Evolutionary conservation across 2,113 vertebrate species (phyloP).

Genomic region (Romanogobio albipinnatus): DNA sequence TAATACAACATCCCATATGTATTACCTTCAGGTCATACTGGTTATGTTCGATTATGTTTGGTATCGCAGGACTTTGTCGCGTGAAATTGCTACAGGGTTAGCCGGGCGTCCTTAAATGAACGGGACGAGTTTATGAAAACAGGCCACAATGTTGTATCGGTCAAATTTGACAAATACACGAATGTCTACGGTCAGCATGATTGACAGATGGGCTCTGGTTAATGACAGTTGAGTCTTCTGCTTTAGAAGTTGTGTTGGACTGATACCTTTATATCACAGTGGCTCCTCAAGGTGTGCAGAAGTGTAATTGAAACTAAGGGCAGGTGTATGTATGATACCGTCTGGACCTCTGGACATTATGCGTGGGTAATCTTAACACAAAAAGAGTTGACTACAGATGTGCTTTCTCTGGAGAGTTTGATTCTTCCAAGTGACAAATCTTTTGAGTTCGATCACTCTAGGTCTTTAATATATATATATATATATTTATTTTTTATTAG

Average conservation of each 20-base stretch:
- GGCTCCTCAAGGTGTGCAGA: not conserved
- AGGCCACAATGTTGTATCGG: not conserved
- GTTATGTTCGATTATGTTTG: not conserved
- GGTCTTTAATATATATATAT: too few relatives aligned
- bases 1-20: constrained; percentile 59
- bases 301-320: not conserved
- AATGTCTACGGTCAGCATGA: not conserved
- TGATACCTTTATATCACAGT: not conserved
- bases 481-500: too few relatives aligned
- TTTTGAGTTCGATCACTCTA: not conserved
- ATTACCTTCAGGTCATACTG: not conserved
- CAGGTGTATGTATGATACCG: not conserved
- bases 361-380: not conserved
- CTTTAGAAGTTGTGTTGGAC: not conserved
- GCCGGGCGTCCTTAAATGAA: constrained; percentile 28
- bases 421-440: not conserved
- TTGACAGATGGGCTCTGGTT: not conserved
- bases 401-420: not conserved
- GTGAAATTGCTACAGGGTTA: not conserved
- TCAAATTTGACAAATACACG: not conserved
- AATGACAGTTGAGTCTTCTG: not conserved
- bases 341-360: not conserved
- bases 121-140: not conserved
- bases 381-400: not conserved
- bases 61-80: not conserved